phyloP scores from a whole-genome alignment of 2,888 invertebrate species.

The Automeris io region DNA sequence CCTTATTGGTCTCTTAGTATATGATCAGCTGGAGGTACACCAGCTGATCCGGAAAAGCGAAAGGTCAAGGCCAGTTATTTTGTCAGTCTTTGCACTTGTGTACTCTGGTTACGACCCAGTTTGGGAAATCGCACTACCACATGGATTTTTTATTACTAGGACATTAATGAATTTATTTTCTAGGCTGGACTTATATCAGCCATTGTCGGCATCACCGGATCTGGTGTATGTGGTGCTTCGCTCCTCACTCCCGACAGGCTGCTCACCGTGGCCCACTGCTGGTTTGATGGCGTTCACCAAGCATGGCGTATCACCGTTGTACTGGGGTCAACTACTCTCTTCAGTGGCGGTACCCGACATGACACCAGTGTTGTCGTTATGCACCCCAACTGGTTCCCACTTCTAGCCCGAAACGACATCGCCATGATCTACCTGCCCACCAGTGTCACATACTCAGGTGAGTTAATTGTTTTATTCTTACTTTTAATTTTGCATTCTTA shows the following conservation, averaged over 20 bases:
- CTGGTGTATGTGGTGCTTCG: conserved; percentile 43
- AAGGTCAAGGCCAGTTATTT: too few species aligned
- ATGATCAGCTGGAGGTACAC: too few species aligned
- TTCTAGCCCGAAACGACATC: conserved; percentile 36
- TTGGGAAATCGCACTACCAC: not conserved
- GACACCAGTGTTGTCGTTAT: conserved; percentile 26
- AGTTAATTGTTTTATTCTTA: conserved; percentile 10
- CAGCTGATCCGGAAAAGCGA: too few species aligned
- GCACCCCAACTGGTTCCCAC: conserved; percentile 38
- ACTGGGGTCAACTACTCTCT: conserved; percentile 35
- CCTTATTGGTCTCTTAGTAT: too few species aligned
- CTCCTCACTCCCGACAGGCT: conserved; percentile 29
- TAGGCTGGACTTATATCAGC: conserved; percentile 36
- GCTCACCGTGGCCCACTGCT: conserved; percentile 53
- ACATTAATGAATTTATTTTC: conserved; percentile 2
- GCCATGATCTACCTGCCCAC: conserved; percentile 34
- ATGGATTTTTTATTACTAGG: not conserved
- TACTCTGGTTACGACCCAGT: too few species aligned
- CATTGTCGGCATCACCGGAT: conserved; percentile 20
- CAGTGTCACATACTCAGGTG: conserved; percentile 27
- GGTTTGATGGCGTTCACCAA: conserved; percentile 45
- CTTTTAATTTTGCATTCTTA: not conserved
- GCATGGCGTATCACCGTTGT: conserved; percentile 39
- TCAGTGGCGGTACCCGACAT: conserved; percentile 36
- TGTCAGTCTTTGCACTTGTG: too few species aligned